A percentile compares a stretch with the other conserved stretches of the same genome.
Conservation (phyloP, 1,140 invertebrate genomes). For the Leptoteleia sp. region DNA sequence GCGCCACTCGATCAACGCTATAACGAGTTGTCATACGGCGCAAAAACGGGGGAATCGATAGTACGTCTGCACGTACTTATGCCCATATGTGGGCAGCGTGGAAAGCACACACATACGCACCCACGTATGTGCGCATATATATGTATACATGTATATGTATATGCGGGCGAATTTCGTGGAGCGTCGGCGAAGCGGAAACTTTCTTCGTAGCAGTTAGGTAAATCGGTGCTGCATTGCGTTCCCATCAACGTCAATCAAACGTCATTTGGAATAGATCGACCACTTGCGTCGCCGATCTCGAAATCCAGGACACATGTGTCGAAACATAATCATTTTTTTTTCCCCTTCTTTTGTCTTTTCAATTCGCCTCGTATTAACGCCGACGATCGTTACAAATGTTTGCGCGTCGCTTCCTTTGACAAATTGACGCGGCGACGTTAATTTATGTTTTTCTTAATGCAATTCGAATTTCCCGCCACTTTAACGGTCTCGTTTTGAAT, state of each 20-base stretch:
- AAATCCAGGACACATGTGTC: conserved; percentile 67
- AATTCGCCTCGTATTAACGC: conserved; percentile 49
- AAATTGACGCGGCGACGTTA: conserved; percentile 9
- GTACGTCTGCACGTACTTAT: conserved; percentile 59
- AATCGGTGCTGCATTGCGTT: conserved; percentile 56
- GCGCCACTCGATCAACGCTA: conserved; percentile 66
- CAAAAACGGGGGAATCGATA: conserved; percentile 67
- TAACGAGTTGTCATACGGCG: conserved; percentile 68
- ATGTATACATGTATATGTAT: conserved; percentile 4
- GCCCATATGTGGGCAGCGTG: conserved; percentile 57
- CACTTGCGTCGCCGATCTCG: conserved; percentile 63
- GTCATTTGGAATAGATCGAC: conserved; percentile 68
- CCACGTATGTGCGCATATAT: conserved; percentile 11
- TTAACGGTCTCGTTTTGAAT: too few species aligned
- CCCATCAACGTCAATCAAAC: conserved; percentile 68
- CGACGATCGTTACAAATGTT: conserved; percentile 21
- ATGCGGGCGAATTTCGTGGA: too few species aligned
- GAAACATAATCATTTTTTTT: conserved; percentile 64
- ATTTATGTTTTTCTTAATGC: not conserved
- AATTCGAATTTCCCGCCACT: conserved; percentile 3
- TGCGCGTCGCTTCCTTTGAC: too few species aligned
- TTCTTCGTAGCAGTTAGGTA: too few species aligned
- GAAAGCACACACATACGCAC: conserved; percentile 46
- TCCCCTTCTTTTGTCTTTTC: conserved; percentile 49
- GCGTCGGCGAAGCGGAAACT: too few species aligned